phyloP scores from a whole-genome alignment of 2,888 invertebrate species.

The Cantharis rustica region DNA sequence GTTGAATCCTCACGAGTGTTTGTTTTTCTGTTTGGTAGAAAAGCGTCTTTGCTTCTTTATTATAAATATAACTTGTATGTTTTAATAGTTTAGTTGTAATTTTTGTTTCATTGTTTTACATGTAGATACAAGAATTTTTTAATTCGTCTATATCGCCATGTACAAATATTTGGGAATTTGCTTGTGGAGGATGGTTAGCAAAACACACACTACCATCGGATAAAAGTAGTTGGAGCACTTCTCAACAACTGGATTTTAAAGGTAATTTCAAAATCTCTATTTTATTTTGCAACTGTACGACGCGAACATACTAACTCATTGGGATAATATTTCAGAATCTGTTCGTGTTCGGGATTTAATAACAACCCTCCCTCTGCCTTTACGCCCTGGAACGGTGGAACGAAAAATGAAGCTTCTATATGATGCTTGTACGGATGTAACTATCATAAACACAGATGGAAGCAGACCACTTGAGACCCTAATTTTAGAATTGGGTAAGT shows the following conservation, averaged over 20 bases:
- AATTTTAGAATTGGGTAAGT: slow-evolving; percentile 59
- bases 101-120: slow-evolving; percentile 19
- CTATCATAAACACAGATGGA: slow-evolving; percentile 57
- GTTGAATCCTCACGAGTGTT: too few relatives aligned
- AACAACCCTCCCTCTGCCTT: slow-evolving; percentile 56
- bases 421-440: slow-evolving; percentile 61
- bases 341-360: slow-evolving; percentile 56
- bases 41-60: too few relatives aligned
- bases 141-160: slow-evolving; percentile 58
- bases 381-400: slow-evolving; percentile 56
- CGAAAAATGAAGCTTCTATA: slow-evolving; percentile 65
- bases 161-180: slow-evolving; percentile 56
- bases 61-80: too few relatives aligned
- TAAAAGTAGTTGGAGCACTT: slow-evolving; percentile 56
- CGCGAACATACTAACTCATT: neutral
- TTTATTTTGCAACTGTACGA: neutral
- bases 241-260: slow-evolving; percentile 51
- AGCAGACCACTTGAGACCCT: slow-evolving; percentile 54
- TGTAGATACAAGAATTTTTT: slow-evolving; percentile 57
- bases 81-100: neutral
- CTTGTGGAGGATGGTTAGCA: slow-evolving; percentile 60
- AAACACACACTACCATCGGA: slow-evolving; percentile 55
- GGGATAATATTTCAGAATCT: slow-evolving; percentile 47
- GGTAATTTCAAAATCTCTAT: slow-evolving; percentile 42
- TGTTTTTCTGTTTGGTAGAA: too few relatives aligned